Conservation (phyloP, 2,113 vertebrate genomes). For the Dipodomys ordii region DNA sequence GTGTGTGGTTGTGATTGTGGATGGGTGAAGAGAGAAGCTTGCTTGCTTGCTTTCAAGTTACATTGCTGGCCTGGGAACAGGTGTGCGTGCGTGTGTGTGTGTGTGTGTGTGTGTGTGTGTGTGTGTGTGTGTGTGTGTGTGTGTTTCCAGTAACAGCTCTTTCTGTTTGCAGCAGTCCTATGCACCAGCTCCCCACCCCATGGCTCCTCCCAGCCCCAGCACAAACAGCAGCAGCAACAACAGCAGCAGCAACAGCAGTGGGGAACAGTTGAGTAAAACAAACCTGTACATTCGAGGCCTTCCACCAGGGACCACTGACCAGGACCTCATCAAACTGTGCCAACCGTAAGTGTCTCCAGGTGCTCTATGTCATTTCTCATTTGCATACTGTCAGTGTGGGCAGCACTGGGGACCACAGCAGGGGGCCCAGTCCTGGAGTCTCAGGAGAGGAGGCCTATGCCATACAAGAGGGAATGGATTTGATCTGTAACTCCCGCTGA, state of each 20-base stretch:
- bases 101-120: no score
- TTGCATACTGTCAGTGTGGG: fast-evolving
- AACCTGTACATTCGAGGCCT: constrained; percentile 99
- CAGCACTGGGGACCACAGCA: fast-evolving
- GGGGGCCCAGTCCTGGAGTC: not conserved
- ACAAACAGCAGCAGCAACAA: constrained; percentile 96
- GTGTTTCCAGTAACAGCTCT: constrained; percentile 78
- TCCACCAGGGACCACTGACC: constrained; percentile 97
- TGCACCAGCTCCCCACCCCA: constrained; percentile 98
- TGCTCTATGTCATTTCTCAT: not conserved
- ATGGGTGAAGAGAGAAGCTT: not conserved
- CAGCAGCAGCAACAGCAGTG: constrained; percentile 93
- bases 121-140: not conserved
- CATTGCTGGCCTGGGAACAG: constrained; percentile 45
- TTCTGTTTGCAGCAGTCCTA: constrained; percentile 95
- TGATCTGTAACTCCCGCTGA: not conserved
- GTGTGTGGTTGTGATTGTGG: not conserved
- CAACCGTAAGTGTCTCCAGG: constrained; percentile 93
- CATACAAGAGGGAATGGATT: not conserved
- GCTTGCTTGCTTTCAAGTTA: not conserved
- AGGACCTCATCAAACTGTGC: constrained; percentile 99
- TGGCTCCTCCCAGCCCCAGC: constrained; percentile 99
- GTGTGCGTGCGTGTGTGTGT: not conserved
- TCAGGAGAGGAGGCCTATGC: not conserved
- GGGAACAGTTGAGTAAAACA: constrained; percentile 99